These are phyloP conservation scores for Rhamnusium bicolor DNA, from an alignment of 2,888 invertebrate genomes.

Conservation along the genomic window DNA sequence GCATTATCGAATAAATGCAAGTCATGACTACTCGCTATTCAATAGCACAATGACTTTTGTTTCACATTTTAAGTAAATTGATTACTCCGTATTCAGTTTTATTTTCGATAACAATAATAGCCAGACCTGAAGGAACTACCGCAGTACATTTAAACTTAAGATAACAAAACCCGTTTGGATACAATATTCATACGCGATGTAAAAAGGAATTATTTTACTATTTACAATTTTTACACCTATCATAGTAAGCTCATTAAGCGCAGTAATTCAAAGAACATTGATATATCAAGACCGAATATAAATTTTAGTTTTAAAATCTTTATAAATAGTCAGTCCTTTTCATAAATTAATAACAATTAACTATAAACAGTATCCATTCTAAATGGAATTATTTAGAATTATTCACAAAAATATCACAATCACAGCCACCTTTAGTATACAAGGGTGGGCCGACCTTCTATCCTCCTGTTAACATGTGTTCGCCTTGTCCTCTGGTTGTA, in stretches of 20 bases:
- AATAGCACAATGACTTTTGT: background rate
- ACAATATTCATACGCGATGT: slow-evolving; percentile 38
- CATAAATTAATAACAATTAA: slow-evolving; percentile 60
- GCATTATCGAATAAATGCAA: background rate
- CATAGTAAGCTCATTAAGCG: slow-evolving; percentile 67
- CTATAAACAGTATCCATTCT: slow-evolving; percentile 40
- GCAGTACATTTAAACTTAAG: slow-evolving; percentile 25
- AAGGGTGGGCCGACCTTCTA: slow-evolving; percentile 46
- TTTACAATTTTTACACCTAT: slow-evolving; percentile 61
- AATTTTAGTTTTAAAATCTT: slow-evolving; percentile 59
- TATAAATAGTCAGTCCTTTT: slow-evolving; percentile 62
- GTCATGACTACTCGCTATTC: background rate
- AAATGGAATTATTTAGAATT: slow-evolving; percentile 60
- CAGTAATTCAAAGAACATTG: slow-evolving; percentile 63
- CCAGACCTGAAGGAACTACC: background rate
- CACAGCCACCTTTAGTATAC: slow-evolving; percentile 59
- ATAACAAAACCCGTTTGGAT: slow-evolving; percentile 40
- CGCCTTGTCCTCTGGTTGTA: slow-evolving; percentile 55
- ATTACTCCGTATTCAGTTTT: background rate
- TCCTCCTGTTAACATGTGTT: slow-evolving; percentile 42
- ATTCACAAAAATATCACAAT: slow-evolving; percentile 68
- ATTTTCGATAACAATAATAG: background rate
- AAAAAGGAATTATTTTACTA: slow-evolving; percentile 39
- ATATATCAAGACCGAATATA: slow-evolving; percentile 63
- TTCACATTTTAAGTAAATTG: background rate